Evolutionary conservation across 2,888 invertebrate genomes (phyloP).

Genomic region (Notodromas monacha): DNA sequence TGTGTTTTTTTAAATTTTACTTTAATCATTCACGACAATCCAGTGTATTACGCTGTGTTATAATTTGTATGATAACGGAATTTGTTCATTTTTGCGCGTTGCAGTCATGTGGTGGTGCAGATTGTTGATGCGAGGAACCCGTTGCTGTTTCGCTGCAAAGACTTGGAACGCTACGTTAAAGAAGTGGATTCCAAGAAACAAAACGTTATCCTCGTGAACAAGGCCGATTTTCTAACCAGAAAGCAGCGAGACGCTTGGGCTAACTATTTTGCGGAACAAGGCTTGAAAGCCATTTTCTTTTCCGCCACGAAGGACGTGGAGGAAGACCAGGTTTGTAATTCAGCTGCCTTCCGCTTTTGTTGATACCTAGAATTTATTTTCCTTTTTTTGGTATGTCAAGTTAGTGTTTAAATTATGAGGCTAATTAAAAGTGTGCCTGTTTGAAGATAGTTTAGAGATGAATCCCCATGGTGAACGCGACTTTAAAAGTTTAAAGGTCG

Average conservation of each 20-base stretch:
- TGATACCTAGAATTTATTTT: too few species aligned
- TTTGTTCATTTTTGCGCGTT: constrained; percentile 6
- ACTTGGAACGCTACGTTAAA: constrained; percentile 52
- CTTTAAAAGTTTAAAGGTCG: too few species aligned
- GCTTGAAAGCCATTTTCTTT: constrained; percentile 51
- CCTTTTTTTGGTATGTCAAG: too few species aligned
- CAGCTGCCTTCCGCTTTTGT: too few species aligned
- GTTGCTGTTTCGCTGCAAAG: constrained; percentile 58
- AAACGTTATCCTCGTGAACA: constrained; percentile 64
- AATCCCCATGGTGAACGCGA: too few species aligned
- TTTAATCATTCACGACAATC: too few species aligned
- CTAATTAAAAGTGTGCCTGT: too few species aligned
- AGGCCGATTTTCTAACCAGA: constrained; percentile 59
- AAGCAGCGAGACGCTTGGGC: constrained; percentile 53
- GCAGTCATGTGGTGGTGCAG: constrained; percentile 64
- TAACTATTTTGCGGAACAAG: constrained; percentile 35
- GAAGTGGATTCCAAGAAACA: constrained; percentile 35
- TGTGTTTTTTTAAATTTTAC: too few species aligned
- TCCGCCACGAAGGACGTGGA: constrained; percentile 30
- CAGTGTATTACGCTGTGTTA: constrained; percentile 5
- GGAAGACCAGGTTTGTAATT: too few species aligned
- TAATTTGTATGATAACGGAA: background rate
- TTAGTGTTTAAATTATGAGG: too few species aligned
- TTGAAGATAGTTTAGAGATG: too few species aligned
- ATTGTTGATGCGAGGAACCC: constrained; percentile 92